Evolutionary conservation across 2,113 vertebrate species (phyloP), one percentile per base, ranked within the genome.

Genomic region (Gnathonemus echidnorhynchus): DNA sequence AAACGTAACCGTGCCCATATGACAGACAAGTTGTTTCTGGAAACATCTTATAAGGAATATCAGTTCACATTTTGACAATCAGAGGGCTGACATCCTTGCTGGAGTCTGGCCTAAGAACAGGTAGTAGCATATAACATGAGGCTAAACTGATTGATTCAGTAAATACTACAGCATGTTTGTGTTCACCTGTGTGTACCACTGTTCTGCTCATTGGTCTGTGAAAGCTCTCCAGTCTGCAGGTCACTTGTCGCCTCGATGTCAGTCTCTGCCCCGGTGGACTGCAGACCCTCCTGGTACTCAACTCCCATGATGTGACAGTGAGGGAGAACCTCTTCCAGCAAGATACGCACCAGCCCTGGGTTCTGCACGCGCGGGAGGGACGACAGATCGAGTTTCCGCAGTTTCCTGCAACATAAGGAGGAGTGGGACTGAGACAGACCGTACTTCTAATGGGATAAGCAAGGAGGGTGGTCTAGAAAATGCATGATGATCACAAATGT

Each of bases 251-350:
- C 31, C 86, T 53, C 24, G 7, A 58, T 56, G 21, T 10, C 27
- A 52, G 42, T 88, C 46, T 90, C 49, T 24, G 35, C 52, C 27
- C 24, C 21, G n/a, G 84, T 35, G 27, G 90, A 21, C 48, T 88
- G 90, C 49, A 95, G 74, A 88, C 91, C 93, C 90, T 90, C 90
- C 5, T 93, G 48, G 27, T 96, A 97, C 7, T 96, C 93, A 0
- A 90, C 90, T 15, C 97, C 97, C 1, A 91, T 92, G 87, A 98
- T 92, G 31, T 95, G 88, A 27, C 97, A 98, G n/a, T 90, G 90
- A 1, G 96, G 97, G 83, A 98, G 92, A 96, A 97, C 96, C 91
- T 98, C 97, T 90, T 98, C 97, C 92, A 98, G 86, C 66, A 98
- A 92, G 90, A 98, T 97, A 83, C 89, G 92, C 9, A 96, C 92